Conservation (phyloP, 2,797 vertebrate species). For the Artibeus lituratus region DNA sequence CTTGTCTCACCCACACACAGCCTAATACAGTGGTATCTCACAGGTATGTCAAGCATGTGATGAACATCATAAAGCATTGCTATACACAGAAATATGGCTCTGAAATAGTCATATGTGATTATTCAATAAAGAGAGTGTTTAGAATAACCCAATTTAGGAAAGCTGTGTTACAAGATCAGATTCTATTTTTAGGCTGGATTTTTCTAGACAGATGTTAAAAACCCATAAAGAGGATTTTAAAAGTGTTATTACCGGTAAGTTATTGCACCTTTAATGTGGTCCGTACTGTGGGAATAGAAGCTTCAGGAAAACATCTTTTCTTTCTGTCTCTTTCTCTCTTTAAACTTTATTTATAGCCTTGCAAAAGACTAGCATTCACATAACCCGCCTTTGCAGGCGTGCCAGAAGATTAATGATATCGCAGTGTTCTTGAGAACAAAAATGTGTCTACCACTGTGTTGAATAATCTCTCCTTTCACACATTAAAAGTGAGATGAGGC, state of each 20-base stretch:
- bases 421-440: slow-evolving; percentile 81
- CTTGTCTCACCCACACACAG: not conserved
- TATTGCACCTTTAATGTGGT: slow-evolving; percentile 68
- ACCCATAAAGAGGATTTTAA: slow-evolving; percentile 69
- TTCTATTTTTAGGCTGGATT: slow-evolving; percentile 66
- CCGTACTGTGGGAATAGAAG: slow-evolving; percentile 64
- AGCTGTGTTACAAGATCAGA: slow-evolving; percentile 50
- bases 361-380: slow-evolving; percentile 82
- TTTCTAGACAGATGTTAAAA: slow-evolving; percentile 76
- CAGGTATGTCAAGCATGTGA: not conserved
- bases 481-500: slow-evolving; percentile 76
- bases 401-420: slow-evolving; percentile 84
- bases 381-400: slow-evolving; percentile 77
- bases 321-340: slow-evolving; percentile 79
- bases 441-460: slow-evolving; percentile 79
- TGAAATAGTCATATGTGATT: slow-evolving; percentile 35
- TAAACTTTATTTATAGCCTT: slow-evolving; percentile 84
- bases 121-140: slow-evolving; percentile 41
- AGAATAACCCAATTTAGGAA: slow-evolving; percentile 65
- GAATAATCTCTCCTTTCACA: slow-evolving; percentile 81
- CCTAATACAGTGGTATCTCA: not conserved
- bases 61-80: slow-evolving; percentile 7
- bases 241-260: slow-evolving; percentile 76
- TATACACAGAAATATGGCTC: slow-evolving; percentile 22
- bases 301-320: slow-evolving; percentile 74